A percentile compares a stretch with the other conserved stretches of the same genome.
Conservation (phyloP, 1,140 invertebrate genomes). For the Antheraea mylitta region DNA sequence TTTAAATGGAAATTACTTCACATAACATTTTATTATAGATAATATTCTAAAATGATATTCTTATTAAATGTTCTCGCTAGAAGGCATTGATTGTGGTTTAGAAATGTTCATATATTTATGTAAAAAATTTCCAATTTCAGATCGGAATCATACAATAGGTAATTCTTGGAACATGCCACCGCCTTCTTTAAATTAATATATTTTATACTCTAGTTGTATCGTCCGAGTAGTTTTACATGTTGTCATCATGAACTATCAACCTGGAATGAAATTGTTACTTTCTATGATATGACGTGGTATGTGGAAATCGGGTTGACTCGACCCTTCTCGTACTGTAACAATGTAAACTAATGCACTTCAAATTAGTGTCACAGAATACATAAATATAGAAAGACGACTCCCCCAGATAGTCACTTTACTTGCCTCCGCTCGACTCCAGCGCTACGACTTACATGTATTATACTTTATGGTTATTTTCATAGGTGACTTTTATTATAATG, state of each 20-base stretch:
- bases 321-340: neutral
- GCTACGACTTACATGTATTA: too few species aligned
- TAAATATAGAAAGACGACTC: too few species aligned
- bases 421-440: too few species aligned
- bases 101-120: conserved; percentile 61
- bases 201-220: conserved; percentile 62
- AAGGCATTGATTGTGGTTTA: conserved; percentile 7
- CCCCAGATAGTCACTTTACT: too few species aligned
- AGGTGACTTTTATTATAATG: too few species aligned
- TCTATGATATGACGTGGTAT: too few species aligned
- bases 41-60: too few species aligned
- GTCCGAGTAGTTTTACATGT: conserved; percentile 54
- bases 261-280: conserved; percentile 39
- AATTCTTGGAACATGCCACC: conserved; percentile 67
- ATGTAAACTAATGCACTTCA: neutral
- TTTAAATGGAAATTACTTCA: too few species aligned
- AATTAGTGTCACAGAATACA: too few species aligned
- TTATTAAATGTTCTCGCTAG: too few species aligned
- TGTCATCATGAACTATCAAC: conserved; percentile 42
- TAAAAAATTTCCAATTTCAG: conserved; percentile 76
- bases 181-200: conserved; percentile 41
- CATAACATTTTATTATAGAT: too few species aligned
- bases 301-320: conserved; percentile 15
- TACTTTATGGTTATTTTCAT: too few species aligned
- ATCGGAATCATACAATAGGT: conserved; percentile 80